Percentiles rank a stretch among this genome's conserved stretches.
phyloP scores from a whole-genome alignment of 2,113 vertebrate species.

The Polypterus bichir region DNA sequence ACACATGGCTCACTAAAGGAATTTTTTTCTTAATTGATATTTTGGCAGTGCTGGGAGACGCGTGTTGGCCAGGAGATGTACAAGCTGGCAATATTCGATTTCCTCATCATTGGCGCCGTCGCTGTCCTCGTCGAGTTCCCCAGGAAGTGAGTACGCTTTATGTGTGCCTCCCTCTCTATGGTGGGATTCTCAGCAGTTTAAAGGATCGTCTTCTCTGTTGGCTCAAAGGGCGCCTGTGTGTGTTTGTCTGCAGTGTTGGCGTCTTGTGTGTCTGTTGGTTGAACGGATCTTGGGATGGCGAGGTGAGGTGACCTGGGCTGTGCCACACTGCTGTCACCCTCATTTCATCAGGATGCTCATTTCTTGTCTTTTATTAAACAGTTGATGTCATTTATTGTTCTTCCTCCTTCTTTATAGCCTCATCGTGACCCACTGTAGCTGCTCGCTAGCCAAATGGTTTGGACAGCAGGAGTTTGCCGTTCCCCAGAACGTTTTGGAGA shows the following conservation, averaged over 20 bases:
- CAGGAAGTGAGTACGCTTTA: conserved; percentile 63
- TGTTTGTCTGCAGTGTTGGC: neutral
- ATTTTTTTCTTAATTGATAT: no score
- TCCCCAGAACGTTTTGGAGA: conserved; percentile 81
- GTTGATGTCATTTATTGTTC: neutral
- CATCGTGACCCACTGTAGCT: conserved; percentile 64
- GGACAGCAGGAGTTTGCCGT: conserved; percentile 79
- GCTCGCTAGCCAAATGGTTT: conserved; percentile 56
- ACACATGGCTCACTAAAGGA: no score
- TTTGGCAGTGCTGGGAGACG: conserved; percentile 86
- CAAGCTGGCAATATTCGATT: conserved; percentile 90
- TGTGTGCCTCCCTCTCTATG: neutral
- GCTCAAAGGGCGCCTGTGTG: neutral
- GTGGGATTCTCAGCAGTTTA: no score
- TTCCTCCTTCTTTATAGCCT: conserved; percentile 45
- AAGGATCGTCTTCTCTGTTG: no score
- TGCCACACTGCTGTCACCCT: neutral
- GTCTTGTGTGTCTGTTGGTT: no score
- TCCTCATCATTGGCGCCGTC: conserved; percentile 69
- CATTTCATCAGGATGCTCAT: neutral
- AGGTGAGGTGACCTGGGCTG: no score
- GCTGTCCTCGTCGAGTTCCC: conserved; percentile 79
- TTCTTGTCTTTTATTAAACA: neutral
- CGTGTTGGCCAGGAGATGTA: conserved; percentile 94
- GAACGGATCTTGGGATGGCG: no score